phyloP scores from a whole-genome alignment of 2,113 vertebrate genomes.

The Mesoclemmys tuberculata region DNA sequence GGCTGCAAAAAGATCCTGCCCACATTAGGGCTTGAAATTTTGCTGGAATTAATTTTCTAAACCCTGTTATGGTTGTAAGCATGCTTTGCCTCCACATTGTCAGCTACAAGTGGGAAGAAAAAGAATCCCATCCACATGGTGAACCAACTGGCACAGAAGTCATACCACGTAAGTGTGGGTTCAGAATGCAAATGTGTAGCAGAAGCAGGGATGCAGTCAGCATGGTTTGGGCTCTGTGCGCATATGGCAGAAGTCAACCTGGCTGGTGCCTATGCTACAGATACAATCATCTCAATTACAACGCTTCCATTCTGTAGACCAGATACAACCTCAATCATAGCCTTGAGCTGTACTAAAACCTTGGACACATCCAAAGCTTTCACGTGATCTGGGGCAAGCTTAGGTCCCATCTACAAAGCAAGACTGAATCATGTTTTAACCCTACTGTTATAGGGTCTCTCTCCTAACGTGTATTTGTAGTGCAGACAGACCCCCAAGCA shows the following conservation, averaged over 20 bases:
- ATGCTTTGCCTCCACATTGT: neutral
- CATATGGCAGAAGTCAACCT: neutral
- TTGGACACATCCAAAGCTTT: neutral
- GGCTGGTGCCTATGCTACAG: neutral
- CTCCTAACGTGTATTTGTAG: neutral
- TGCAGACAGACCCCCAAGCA: too few species aligned
- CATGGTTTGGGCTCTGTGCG: neutral
- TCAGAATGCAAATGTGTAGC: neutral
- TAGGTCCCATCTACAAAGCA: neutral
- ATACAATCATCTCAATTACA: neutral
- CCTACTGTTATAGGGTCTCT: neutral
- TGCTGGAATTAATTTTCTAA: neutral
- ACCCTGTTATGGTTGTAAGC: neutral
- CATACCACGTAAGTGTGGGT: neutral
- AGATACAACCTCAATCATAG: neutral
- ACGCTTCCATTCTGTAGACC: neutral
- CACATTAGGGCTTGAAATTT: neutral
- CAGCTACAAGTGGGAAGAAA: neutral
- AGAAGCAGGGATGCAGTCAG: neutral
- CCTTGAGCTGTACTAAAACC: too few species aligned
- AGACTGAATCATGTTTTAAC: too few species aligned
- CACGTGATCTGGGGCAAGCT: neutral
- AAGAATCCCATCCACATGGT: neutral
- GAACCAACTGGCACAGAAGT: neutral
- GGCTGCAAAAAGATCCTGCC: neutral